A percentile compares a stretch with the other conserved stretches of the same genome.
Conservation (phyloP, 1,140 invertebrate species). For the Pentalonia nigronervosa region DNA sequence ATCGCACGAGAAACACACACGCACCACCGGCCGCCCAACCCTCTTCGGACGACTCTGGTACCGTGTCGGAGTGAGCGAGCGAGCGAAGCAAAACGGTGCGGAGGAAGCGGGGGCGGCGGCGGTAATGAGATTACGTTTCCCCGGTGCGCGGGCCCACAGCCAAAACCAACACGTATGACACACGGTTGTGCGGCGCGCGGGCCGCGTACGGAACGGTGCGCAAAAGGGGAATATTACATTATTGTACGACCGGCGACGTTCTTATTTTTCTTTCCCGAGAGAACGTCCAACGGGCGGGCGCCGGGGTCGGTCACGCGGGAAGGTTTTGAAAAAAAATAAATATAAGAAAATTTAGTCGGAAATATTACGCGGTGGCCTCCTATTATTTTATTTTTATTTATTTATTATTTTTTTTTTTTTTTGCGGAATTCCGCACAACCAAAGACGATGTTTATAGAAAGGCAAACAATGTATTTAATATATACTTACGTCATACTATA, state of each 20-base stretch:
- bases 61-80: not conserved
- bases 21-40: constrained; percentile 21
- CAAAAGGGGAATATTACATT: not conserved
- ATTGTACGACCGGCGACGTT: not conserved
- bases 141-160: constrained; percentile 25
- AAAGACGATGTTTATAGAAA: not conserved
- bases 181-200: not conserved
- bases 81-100: not conserved
- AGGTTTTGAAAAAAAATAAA: not conserved
- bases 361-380: no score
- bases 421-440: not conserved
- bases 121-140: constrained; percentile 53
- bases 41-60: constrained; percentile 22
- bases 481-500: not conserved
- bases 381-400: no score
- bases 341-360: not conserved
- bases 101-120: not conserved
- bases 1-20: constrained; percentile 36
- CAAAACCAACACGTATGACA: constrained; percentile 49
- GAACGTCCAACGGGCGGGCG: not conserved
- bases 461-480: not conserved
- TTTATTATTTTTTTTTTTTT: not conserved
- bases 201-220: not conserved
- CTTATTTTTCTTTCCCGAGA: not conserved
- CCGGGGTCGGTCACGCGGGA: not conserved